These are phyloP conservation scores for Steromphala cineraria DNA, from an alignment of 2,888 invertebrate genomes.

Conservation along the genomic window DNA sequence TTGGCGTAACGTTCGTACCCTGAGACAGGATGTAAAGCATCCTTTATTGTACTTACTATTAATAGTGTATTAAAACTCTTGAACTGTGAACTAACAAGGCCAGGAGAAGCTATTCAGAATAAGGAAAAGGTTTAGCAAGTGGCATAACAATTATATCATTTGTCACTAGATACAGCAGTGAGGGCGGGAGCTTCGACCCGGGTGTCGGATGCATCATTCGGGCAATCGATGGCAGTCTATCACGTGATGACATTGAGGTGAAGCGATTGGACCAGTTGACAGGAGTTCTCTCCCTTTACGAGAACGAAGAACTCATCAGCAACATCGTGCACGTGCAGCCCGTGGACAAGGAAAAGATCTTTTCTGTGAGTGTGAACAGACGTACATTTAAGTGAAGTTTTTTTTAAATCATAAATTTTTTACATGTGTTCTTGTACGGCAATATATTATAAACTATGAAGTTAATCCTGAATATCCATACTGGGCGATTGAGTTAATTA, in stretches of 20 bases:
- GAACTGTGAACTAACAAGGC: too few relatives aligned
- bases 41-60: too few relatives aligned
- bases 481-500: too few relatives aligned
- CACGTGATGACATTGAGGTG: constrained; percentile 56
- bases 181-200: constrained; percentile 59
- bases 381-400: too few relatives aligned
- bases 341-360: constrained; percentile 36
- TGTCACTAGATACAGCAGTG: constrained; percentile 55
- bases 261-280: constrained; percentile 53
- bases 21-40: too few relatives aligned
- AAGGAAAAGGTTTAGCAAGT: background rate
- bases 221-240: constrained; percentile 55
- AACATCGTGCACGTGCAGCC: constrained; percentile 61
- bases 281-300: constrained; percentile 48
- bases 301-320: constrained; percentile 69
- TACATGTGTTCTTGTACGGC: background rate
- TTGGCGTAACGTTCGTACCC: too few relatives aligned
- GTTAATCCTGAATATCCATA: too few relatives aligned
- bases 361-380: constrained; percentile 45
- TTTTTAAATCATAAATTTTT: background rate
- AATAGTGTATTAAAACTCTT: too few relatives aligned
- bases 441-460: too few relatives aligned
- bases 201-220: constrained; percentile 65
- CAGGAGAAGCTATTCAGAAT: too few relatives aligned
- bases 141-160: background rate